A percentile compares a stretch with the other conserved stretches of the same genome.
phyloP scores from a whole-genome alignment of 1,140 invertebrate species.

The Polypedilum vanderplanki region DNA sequence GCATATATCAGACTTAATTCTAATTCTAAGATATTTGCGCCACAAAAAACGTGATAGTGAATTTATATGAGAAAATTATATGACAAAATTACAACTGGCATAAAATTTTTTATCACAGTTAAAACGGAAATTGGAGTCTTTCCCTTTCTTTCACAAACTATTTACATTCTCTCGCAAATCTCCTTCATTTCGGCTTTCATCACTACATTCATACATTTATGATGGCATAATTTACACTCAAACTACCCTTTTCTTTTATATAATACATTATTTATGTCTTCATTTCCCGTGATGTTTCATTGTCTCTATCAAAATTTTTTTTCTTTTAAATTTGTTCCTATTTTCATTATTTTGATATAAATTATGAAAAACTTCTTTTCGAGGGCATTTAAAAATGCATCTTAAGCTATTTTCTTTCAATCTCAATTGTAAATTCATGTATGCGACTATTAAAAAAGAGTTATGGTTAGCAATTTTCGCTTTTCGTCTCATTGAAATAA shows the following conservation, averaged over 20 bases:
- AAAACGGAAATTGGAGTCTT: constrained; percentile 3
- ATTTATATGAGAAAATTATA: constrained; percentile 17
- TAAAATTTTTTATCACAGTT: constrained; percentile 14
- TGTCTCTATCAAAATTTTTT: too few relatives aligned
- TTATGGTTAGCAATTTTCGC: not conserved
- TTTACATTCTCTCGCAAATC: not conserved
- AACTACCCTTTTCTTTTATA: constrained; percentile 9
- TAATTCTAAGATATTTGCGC: constrained; percentile 18
- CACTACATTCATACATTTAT: not conserved
- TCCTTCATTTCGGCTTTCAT: not conserved
- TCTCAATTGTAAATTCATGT: not conserved
- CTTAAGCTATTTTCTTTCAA: constrained; percentile 5
- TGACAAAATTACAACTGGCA: constrained; percentile 14
- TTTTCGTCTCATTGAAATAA: not conserved
- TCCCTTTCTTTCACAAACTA: not conserved
- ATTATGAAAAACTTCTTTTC: too few relatives aligned
- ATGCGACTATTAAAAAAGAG: not conserved
- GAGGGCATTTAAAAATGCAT: not conserved
- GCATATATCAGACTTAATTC: constrained; percentile 13
- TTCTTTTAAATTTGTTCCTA: too few relatives aligned
- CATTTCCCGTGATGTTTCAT: not conserved
- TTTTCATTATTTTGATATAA: too few relatives aligned
- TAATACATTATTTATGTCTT: constrained; percentile 18
- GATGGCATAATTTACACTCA: constrained; percentile 1
- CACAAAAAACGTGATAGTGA: not conserved